phyloP scores from a whole-genome alignment of 1,140 invertebrate species.

The Eciton burchellii region DNA sequence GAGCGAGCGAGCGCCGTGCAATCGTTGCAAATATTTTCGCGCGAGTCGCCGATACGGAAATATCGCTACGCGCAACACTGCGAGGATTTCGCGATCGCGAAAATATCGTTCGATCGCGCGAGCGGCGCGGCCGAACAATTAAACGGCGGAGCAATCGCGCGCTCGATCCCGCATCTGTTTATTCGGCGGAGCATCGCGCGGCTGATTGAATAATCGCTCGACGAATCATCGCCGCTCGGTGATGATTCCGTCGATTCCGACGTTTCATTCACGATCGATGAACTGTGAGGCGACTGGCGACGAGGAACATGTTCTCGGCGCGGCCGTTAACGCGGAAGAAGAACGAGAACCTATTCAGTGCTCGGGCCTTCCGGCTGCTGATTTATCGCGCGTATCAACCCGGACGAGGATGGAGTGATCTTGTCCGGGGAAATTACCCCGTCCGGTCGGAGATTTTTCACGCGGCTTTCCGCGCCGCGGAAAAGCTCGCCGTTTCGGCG shows the following conservation, averaged over 20 bases:
- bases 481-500: background rate
- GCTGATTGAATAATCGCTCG: constrained; percentile 25
- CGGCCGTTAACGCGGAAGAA: constrained; percentile 13
- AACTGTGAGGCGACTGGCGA: constrained; percentile 4
- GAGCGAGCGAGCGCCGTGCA: background rate
- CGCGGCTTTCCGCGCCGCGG: background rate
- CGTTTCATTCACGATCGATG: constrained; percentile 36
- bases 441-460: constrained; percentile 38
- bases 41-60: background rate
- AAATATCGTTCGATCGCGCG: constrained; percentile 17
- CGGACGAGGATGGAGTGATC: constrained; percentile 25
- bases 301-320: constrained; percentile 32
- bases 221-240: constrained; percentile 14
- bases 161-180: constrained; percentile 23
- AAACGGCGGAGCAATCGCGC: background rate
- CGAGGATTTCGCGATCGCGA: background rate
- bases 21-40: constrained; percentile 16
- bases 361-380: constrained; percentile 10
- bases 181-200: background rate
- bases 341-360: background rate
- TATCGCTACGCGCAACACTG: too few relatives aligned
- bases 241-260: constrained; percentile 7
- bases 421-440: constrained; percentile 52
- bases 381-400: constrained; percentile 56
- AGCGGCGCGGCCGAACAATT: background rate